Evolutionary conservation across 2,113 vertebrate species (phyloP).

Genomic region (Neopipo cinnamomea): DNA sequence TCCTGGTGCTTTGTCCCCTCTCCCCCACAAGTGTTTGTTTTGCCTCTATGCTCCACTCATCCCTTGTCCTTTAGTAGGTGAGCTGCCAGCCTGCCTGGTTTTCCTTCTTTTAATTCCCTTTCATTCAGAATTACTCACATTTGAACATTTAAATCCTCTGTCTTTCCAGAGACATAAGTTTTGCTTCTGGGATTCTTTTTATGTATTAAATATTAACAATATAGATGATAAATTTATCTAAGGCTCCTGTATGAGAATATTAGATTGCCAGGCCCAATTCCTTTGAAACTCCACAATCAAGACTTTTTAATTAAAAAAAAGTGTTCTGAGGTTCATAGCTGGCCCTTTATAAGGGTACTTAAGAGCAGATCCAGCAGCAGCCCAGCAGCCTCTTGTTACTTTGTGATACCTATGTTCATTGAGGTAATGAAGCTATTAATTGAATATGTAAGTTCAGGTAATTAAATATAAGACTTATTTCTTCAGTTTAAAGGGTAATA

Average conservation of each 20-base stretch:
- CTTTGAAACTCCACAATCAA: not conserved
- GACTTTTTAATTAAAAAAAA: not conserved
- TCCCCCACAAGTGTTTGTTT: not conserved
- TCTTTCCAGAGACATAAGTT: not conserved
- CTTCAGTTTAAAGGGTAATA: slow-evolving; percentile 82
- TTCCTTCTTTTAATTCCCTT: not conserved
- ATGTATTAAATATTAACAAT: not conserved
- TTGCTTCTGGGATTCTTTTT: not conserved
- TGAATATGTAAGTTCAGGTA: slow-evolving; percentile 79
- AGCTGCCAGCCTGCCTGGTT: not conserved
- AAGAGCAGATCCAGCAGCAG: not conserved
- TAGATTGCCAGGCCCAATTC: not conserved
- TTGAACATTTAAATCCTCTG: not conserved
- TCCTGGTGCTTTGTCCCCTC: not conserved
- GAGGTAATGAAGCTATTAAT: slow-evolving; percentile 79
- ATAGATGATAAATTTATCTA: not conserved
- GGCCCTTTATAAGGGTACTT: not conserved
- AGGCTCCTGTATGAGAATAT: not conserved
- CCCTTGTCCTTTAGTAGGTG: not conserved
- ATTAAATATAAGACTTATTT: slow-evolving; percentile 78
- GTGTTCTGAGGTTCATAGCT: not conserved
- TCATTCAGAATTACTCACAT: not conserved
- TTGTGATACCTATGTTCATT: slow-evolving; percentile 64
- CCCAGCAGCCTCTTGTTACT: slow-evolving; percentile 28
- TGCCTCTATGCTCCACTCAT: not conserved